Conservation (phyloP, 2,888 invertebrate genomes). For the Alcis repandata region DNA sequence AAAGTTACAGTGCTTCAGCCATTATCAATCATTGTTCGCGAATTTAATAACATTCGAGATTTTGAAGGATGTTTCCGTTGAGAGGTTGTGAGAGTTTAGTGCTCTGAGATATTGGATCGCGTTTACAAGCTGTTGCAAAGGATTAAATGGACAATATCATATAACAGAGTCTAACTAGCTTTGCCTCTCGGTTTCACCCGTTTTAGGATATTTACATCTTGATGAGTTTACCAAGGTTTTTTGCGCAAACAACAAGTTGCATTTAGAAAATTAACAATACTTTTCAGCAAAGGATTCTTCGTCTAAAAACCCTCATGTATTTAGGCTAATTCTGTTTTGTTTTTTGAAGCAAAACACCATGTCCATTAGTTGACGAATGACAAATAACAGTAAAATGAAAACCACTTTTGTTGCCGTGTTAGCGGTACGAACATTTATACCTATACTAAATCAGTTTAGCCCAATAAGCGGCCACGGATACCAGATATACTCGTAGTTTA, state of each 20-base stretch:
- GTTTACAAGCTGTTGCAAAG: constrained; percentile 15
- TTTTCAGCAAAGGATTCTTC: no score
- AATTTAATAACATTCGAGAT: constrained; percentile 72
- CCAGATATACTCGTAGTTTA: no score
- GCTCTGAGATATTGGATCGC: constrained; percentile 50
- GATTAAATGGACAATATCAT: no score
- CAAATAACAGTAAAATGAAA: no score
- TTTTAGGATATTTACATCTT: background rate
- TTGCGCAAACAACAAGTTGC: constrained; percentile 28
- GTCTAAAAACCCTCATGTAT: no score
- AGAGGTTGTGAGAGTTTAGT: constrained; percentile 56
- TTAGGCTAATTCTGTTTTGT: no score
- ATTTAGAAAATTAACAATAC: constrained; percentile 9
- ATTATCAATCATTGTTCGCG: constrained; percentile 74
- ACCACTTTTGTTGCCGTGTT: no score
- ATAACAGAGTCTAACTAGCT: background rate
- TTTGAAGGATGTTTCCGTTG: constrained; percentile 65
- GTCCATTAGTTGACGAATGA: no score
- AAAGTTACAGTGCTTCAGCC: constrained; percentile 50
- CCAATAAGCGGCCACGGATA: no score
- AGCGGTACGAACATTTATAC: no score
- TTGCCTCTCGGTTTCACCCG: background rate
- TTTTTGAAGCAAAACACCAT: background rate
- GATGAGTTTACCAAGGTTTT: constrained; percentile 5
- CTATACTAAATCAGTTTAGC: no score